Evolutionary conservation across 2,888 invertebrate genomes (phyloP).

Genomic region (Anarsia innoxiella): DNA sequence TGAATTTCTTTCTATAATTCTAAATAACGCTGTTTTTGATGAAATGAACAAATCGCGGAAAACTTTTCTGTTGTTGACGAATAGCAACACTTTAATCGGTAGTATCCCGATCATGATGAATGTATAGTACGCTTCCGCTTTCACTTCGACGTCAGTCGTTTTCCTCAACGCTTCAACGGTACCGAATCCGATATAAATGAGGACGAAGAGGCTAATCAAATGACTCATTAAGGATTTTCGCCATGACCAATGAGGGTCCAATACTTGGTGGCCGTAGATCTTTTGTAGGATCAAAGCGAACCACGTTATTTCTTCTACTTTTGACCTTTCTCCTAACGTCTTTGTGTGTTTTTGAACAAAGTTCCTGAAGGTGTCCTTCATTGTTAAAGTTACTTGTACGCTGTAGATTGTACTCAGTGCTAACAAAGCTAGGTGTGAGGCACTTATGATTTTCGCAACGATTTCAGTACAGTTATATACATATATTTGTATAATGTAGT

Average conservation of each 20-base stretch:
- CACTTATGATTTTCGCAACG: too few relatives aligned
- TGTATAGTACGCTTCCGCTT: slow-evolving; percentile 44
- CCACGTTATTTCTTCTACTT: slow-evolving; percentile 35
- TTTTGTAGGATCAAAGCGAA: slow-evolving; percentile 33
- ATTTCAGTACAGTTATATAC: too few relatives aligned
- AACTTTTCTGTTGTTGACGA: slow-evolving; percentile 25
- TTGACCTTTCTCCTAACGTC: slow-evolving; percentile 39
- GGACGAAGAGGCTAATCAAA: slow-evolving; percentile 25
- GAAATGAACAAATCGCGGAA: slow-evolving; percentile 35
- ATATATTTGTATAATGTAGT: too few relatives aligned
- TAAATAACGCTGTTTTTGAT: slow-evolving; percentile 35
- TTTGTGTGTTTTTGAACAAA: too few relatives aligned
- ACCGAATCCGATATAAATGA: slow-evolving; percentile 41
- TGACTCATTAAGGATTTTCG: slow-evolving; percentile 25
- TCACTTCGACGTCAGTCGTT: slow-evolving; percentile 26
- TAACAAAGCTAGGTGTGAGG: too few relatives aligned
- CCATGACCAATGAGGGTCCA: slow-evolving; percentile 48
- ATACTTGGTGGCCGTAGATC: slow-evolving; percentile 42
- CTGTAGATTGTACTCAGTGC: too few relatives aligned
- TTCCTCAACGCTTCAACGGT: slow-evolving; percentile 34
- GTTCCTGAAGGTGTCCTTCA: too few relatives aligned
- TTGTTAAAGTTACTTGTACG: too few relatives aligned
- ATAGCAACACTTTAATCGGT: slow-evolving; percentile 32
- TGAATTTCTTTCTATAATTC: slow-evolving; percentile 27
- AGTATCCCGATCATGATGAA: slow-evolving; percentile 31